Base-by-base conservation (phyloP, 2,888 invertebrate species). In the Synanthedon vespiformis region DNA sequence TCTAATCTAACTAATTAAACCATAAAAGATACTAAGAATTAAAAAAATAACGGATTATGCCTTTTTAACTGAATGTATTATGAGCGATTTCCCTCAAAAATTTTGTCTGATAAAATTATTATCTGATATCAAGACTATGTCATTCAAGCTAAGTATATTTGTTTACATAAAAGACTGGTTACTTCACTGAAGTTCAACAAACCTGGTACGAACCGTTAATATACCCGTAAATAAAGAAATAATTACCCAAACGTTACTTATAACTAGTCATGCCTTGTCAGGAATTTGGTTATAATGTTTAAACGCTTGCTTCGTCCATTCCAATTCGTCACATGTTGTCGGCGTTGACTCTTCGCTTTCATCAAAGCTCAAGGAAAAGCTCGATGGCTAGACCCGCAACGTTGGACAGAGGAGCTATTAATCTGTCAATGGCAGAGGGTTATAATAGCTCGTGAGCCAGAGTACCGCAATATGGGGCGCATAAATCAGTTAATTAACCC, bases 401-500 rank as follows among this genome's bases (percentile, higher is more conserved):
- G 53, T 52, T 52, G 55, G 55, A 14, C 34, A 65, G 68, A 65
- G 67, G 14, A 44, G 68, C 70, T 68, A 82, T 80, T 82, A 84
- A 79, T 78, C 77, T 78, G 80, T 77, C 78, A 78, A 76, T 73
- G 72, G 62, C 76, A 74, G 71, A 70, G 68, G 70, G 68, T 68
- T 67, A 71, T 75, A 74, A 77, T 69, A 74, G 70, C 69, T 74
- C 74, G 76, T 74, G 71, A 70, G 69, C 66, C 61, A 58, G 64
- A 65, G 64, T 65, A 67, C 72, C 70, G 74, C 77, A 76, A 76
- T 82, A 83, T 78, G 78, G 70, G 67, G 74, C 64, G 68, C 78
- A 79, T 85, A 83, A 85, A 83, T 85, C 83, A 81, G 74, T 75
- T 83, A 84, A 85, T 86, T 85, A 84, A 83, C 80, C 80, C 80